Conservation (phyloP, 2,888 invertebrate genomes). For the Petrophora chlorosata region DNA sequence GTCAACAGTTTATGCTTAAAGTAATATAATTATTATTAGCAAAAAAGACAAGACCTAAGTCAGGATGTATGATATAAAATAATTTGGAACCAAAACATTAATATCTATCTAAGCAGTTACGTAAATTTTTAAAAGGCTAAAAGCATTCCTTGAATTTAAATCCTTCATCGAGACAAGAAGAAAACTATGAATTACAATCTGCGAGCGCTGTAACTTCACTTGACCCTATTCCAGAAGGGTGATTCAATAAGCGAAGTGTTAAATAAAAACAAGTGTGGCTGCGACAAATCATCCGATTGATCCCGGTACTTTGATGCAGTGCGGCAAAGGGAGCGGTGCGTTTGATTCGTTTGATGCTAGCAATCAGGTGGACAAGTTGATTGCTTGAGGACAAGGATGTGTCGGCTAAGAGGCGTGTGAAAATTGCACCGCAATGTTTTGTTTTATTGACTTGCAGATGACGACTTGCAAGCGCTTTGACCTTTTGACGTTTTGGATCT, state of each 20-base stretch:
- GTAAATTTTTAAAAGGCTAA: no score
- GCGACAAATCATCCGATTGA: conserved; percentile 16
- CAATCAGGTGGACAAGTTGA: conserved; percentile 20
- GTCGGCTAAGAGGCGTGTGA: conserved; percentile 9
- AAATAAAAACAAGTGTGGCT: conserved; percentile 15
- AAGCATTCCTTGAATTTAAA: no score
- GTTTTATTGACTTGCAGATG: neutral
- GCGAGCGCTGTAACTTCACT: neutral
- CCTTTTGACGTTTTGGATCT: no score
- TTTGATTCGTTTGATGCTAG: conserved; percentile 14
- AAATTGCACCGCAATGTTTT: neutral
- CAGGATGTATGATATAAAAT: no score
- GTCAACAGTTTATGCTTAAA: no score
- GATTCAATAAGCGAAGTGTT: conserved; percentile 22
- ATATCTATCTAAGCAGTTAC: no score
- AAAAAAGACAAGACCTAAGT: no score
- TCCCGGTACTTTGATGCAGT: conserved; percentile 14
- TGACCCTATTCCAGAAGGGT: conserved; percentile 3
- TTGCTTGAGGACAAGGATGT: conserved; percentile 11
- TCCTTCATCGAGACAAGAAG: no score
- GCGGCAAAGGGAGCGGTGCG: conserved; percentile 5
- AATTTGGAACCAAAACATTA: no score
- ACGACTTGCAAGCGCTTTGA: no score
- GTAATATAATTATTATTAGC: no score
- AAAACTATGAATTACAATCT: no score